phyloP scores from a whole-genome alignment of 2,888 invertebrate species.

The Rutpela maculata region DNA sequence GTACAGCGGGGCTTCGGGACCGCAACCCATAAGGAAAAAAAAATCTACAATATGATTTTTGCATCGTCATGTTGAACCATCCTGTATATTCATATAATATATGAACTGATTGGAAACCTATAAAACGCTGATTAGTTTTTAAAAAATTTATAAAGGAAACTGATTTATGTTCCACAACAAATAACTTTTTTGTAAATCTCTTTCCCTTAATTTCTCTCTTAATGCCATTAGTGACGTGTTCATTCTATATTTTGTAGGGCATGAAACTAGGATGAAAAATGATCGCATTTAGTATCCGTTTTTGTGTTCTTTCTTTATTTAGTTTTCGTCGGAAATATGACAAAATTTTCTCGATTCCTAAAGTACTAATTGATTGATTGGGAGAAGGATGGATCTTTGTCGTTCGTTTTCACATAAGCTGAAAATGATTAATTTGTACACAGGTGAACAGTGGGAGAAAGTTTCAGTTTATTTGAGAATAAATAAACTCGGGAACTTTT shows the following conservation, averaged over 20 bases:
- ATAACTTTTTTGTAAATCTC: constrained; percentile 42
- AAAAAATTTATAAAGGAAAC: constrained; percentile 34
- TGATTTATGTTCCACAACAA: constrained; percentile 45
- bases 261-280: constrained; percentile 47
- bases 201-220: constrained; percentile 44
- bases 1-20: too few relatives aligned
- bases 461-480: neutral
- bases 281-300: constrained; percentile 33
- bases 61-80: too few relatives aligned
- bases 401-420: constrained; percentile 8
- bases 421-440: constrained; percentile 26
- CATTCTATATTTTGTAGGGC: constrained; percentile 36
- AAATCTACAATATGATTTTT: too few relatives aligned
- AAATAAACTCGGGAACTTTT: neutral
- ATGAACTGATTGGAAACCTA: neutral
- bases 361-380: constrained; percentile 45
- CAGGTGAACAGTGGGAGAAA: neutral
- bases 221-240: constrained; percentile 40
- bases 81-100: too few relatives aligned
- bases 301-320: constrained; percentile 30
- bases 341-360: constrained; percentile 36
- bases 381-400: constrained; percentile 15
- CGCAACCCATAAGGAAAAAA: too few relatives aligned
- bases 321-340: constrained; percentile 28
- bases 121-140: neutral